phyloP scores from a whole-genome alignment of 2,888 invertebrate species.

The Melanostoma mellinum region DNA sequence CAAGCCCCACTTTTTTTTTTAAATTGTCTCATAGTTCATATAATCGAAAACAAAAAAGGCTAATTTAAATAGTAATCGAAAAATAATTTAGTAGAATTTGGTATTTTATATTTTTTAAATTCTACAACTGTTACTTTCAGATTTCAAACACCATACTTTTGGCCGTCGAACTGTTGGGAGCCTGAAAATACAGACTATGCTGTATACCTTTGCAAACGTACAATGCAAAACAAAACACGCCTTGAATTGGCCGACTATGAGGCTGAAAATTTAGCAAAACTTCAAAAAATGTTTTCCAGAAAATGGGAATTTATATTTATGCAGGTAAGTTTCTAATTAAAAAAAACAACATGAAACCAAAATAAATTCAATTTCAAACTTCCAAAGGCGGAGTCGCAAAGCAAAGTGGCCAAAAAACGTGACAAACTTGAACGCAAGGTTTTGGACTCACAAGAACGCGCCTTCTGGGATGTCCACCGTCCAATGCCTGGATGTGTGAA shows the following conservation, averaged over 20 bases:
- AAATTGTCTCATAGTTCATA: too few relatives aligned
- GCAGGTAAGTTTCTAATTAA: slow-evolving; percentile 87
- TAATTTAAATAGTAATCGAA: too few relatives aligned
- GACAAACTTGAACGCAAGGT: slow-evolving; percentile 99
- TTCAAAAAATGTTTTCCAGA: slow-evolving; percentile 99
- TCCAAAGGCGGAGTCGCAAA: slow-evolving; percentile 85
- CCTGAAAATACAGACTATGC: slow-evolving; percentile 99
- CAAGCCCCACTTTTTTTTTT: too few relatives aligned
- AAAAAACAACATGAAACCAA: background rate
- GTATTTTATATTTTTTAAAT: background rate
- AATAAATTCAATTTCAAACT: background rate
- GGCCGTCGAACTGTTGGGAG: slow-evolving; percentile 99
- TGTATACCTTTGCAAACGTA: slow-evolving; percentile 98
- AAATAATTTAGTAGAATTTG: too few relatives aligned
- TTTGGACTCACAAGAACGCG: slow-evolving; percentile 98
- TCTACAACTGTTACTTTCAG: slow-evolving; percentile 79
- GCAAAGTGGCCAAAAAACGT: slow-evolving; percentile 97
- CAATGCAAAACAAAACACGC: slow-evolving; percentile 99
- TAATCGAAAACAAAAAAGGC: too few relatives aligned
- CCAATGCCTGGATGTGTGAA: slow-evolving; percentile 99
- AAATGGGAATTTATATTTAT: slow-evolving; percentile 99
- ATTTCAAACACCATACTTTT: slow-evolving; percentile 99
- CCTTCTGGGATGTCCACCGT: slow-evolving; percentile 99
- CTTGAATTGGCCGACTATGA: slow-evolving; percentile 99
- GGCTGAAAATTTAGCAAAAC: slow-evolving; percentile 97